Conservation (phyloP, 1,140 invertebrate genomes). For the Camponotus pennsylvanicus region DNA sequence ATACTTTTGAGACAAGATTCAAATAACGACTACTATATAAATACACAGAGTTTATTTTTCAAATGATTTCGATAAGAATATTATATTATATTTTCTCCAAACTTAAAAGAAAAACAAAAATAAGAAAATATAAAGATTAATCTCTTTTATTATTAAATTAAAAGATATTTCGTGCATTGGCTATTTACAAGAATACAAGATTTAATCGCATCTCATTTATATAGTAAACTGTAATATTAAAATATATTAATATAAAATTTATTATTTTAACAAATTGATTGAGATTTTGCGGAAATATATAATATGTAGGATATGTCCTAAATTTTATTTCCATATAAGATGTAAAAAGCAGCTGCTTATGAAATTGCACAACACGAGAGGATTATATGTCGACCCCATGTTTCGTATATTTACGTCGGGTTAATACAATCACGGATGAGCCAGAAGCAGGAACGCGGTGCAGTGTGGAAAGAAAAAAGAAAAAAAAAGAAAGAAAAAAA, state of each 20-base stretch:
- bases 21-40: neutral
- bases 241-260: slow-evolving; percentile 16
- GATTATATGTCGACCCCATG: neutral
- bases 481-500: neutral
- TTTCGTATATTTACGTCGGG: slow-evolving; percentile 10
- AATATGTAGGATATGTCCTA: neutral
- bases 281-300: neutral
- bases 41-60: neutral
- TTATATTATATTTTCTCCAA: too few relatives aligned
- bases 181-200: neutral
- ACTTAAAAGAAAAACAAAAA: neutral
- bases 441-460: slow-evolving; percentile 28
- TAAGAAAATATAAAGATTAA: neutral
- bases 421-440: slow-evolving; percentile 51
- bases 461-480: neutral
- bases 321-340: slow-evolving; percentile 45
- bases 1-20: neutral
- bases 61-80: neutral
- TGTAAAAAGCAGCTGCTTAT: slow-evolving; percentile 3
- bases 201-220: neutral
- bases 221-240: neutral
- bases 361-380: slow-evolving; percentile 25
- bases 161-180: neutral
- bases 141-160: neutral
- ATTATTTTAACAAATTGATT: neutral